phyloP scores from a whole-genome alignment of 1,140 invertebrate genomes.

The Neocloeon triangulifer region DNA sequence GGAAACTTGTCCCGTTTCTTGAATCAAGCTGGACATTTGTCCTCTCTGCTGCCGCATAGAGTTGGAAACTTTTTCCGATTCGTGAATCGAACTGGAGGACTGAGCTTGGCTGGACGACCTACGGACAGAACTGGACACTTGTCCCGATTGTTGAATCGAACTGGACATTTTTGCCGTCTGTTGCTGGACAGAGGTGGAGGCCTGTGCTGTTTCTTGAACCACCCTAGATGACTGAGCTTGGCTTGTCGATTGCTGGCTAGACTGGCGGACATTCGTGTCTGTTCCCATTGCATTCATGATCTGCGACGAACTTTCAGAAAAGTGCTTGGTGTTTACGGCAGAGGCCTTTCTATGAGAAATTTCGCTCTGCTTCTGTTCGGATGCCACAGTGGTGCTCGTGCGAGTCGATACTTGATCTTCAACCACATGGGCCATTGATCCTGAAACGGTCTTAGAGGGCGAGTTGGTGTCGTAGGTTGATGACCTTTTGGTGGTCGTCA shows the following conservation, averaged over 20 bases:
- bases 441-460: no score
- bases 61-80: no score
- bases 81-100: no score
- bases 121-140: conserved; percentile 6
- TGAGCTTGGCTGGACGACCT: no score
- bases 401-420: conserved; percentile 8
- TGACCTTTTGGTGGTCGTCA: conserved; percentile 24
- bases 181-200: no score
- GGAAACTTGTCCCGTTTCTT: no score
- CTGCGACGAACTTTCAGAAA: conserved; percentile 10
- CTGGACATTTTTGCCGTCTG: conserved; percentile 4
- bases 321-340: conserved; percentile 9
- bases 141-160: conserved; percentile 7
- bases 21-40: no score
- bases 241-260: conserved; percentile 8
- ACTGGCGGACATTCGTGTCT: conserved; percentile 7
- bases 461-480: no score
- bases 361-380: conserved; percentile 9
- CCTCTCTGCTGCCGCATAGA: no score
- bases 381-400: no score
- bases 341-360: conserved; percentile 3
- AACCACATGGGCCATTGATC: conserved; percentile 5
- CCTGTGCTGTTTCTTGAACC: conserved; percentile 5
- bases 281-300: conserved; percentile 9
- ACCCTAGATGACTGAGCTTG: conserved; percentile 8